Base-by-base conservation (phyloP, 2,113 vertebrate species). In the Bubalus kerabau region DNA sequence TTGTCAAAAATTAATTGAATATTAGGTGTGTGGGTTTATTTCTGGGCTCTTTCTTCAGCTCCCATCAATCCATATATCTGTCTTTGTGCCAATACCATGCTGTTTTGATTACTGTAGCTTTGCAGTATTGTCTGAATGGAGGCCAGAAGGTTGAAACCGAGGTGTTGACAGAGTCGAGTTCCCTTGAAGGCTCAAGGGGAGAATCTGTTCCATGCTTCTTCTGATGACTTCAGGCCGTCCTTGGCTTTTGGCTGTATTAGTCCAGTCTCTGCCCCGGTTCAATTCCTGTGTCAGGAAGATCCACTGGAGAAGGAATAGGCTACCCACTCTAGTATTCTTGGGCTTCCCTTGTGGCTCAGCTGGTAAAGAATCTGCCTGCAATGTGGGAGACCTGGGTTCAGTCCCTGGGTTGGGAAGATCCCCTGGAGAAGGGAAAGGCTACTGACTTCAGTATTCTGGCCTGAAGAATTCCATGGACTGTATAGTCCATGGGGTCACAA, bases 141-240 rank as follows among this genome's bases (percentile, higher is more conserved):
- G 56, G 46, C 52, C 28, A 24, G 43, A 56, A 15, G 28, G 32
- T 46, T 15, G 1, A 62, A 71, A 36, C 59, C 26, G 30, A 8
- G 48, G 30, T 30, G 13, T 60, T 80, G 76, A 83, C 32, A 8
- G 87, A 36, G 15, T 23, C 0, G 1, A 0, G 6, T 23, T 54
- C 40, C 64, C 36, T n/a, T 24, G 15, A 32, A 74, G 71, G 11
- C 56, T 76, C 46, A 5, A 19, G 57, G 85, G 26, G 36, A 91
- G 76, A 82, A 62, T n/a, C 21, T 4, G 0, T 74, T 56, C 89
- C 17, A 1, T 7, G 46, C 40, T 52, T 92, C 6, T 17, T 13
- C 10, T 36, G 28, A 71, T 82, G 84, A 30, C 52, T 86, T 87
- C 40, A 5, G 56, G 36, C 8, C 1, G 0, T 60, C 16, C 1